Conservation (phyloP, 2,797 vertebrate genomes). For the Sebastiscus albofasciatus region DNA sequence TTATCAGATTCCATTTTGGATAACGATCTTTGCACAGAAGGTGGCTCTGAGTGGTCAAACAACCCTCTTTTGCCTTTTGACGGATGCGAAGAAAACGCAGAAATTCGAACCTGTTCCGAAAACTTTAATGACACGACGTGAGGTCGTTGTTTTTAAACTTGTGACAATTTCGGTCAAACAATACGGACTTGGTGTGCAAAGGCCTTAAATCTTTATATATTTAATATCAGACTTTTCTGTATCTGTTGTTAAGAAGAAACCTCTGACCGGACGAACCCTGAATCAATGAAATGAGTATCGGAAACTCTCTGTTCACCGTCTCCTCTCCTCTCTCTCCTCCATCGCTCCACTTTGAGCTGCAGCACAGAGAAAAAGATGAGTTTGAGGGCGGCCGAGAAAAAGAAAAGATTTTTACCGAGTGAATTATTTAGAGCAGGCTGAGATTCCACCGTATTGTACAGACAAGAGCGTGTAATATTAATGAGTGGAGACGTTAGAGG, state of each 20-base stretch:
- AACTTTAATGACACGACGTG: not conserved
- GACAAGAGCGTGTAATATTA: constrained; percentile 76
- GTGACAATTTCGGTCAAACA: no score
- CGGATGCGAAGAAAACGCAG: no score
- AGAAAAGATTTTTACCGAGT: constrained; percentile 75
- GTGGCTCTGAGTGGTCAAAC: no score
- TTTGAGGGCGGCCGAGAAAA: constrained; percentile 36
- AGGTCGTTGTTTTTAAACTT: no score
- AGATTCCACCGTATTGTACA: constrained; percentile 78
- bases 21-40: no score
- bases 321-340: not conserved
- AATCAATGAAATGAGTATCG: not conserved
- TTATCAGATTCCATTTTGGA: no score
- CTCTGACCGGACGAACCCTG: not conserved
- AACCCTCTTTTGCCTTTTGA: no score
- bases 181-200: no score
- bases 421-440: constrained; percentile 78
- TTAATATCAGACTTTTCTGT: not conserved
- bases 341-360: constrained; percentile 25
- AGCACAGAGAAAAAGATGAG: constrained; percentile 21
- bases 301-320: not conserved
- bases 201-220: not conserved
- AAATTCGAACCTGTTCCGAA: no score
- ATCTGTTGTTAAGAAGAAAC: not conserved
- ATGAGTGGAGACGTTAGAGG: constrained; percentile 72